Percentiles rank a stretch among this genome's conserved stretches.
These are phyloP conservation scores for Acrossocheilus fasciatus DNA, from an alignment of 2,797 vertebrate species.

Conservation along the genomic window DNA sequence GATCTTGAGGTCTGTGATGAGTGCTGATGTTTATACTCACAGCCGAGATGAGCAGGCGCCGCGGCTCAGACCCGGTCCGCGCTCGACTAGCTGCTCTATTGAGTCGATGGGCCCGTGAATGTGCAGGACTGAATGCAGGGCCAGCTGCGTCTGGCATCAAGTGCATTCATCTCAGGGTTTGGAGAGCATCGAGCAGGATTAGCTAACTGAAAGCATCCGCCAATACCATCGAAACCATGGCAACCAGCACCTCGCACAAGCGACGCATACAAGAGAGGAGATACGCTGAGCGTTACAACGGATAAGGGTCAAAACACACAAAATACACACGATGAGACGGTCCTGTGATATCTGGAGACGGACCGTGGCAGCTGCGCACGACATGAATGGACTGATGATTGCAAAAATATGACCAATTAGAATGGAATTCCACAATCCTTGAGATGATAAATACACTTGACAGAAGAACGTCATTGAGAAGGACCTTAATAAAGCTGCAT, in stretches of 20 bases:
- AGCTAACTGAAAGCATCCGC: slow-evolving; percentile 66
- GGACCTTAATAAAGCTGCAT: neutral
- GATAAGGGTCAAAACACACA: slow-evolving; percentile 51
- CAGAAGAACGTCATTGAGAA: neutral
- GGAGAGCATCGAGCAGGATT: slow-evolving; percentile 60
- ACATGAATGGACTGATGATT: slow-evolving; percentile 12
- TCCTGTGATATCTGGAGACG: neutral
- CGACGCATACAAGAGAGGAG: slow-evolving; percentile 37
- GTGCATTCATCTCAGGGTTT: slow-evolving; percentile 58
- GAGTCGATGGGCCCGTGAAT: slow-evolving; percentile 42
- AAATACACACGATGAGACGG: neutral
- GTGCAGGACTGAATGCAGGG: slow-evolving; percentile 49
- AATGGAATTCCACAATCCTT: slow-evolving; percentile 1
- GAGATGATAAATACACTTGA: neutral
- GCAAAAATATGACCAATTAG: slow-evolving; percentile 3
- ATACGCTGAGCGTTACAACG: slow-evolving; percentile 33
- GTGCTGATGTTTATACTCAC: slow-evolving; percentile 26
- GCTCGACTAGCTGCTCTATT: neutral
- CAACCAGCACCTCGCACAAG: slow-evolving; percentile 54
- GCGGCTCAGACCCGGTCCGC: neutral
- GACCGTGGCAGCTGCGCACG: neutral
- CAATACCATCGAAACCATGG: slow-evolving; percentile 61
- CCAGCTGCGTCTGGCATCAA: slow-evolving; percentile 66
- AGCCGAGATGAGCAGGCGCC: neutral
- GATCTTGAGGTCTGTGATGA: neutral